Conservation (phyloP, 2,797 vertebrate species). For the Geotrypetes seraphini region DNA sequence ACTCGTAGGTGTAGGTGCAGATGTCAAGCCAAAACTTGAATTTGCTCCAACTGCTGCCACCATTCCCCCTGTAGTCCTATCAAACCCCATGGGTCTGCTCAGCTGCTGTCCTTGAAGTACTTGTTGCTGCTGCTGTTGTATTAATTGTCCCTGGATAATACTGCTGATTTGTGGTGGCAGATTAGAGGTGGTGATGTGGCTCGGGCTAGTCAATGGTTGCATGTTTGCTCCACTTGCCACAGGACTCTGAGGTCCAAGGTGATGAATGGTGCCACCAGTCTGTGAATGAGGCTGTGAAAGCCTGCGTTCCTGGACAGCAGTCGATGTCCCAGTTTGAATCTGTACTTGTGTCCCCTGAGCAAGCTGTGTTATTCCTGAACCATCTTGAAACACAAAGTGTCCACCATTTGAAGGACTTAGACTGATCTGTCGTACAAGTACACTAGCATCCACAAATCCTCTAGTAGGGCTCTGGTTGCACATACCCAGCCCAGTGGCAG, state of each 20-base stretch:
- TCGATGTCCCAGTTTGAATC: slow-evolving; percentile 48
- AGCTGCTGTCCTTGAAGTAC: slow-evolving; percentile 54
- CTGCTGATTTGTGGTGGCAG: slow-evolving; percentile 96
- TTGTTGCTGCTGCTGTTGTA: slow-evolving; percentile 63
- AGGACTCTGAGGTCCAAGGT: slow-evolving; percentile 88
- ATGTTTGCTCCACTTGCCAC: slow-evolving; percentile 66
- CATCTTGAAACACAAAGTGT: slow-evolving; percentile 91
- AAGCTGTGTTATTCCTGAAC: slow-evolving; percentile 72
- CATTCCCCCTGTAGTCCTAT: slow-evolving; percentile 66
- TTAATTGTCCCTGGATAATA: slow-evolving; percentile 88
- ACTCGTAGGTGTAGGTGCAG: slow-evolving; percentile 74
- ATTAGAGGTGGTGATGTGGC: slow-evolving; percentile 86
- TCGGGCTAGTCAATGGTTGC: slow-evolving; percentile 70
- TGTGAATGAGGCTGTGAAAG: slow-evolving; percentile 92
- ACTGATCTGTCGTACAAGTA: slow-evolving; percentile 85
- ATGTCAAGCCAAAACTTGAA: slow-evolving; percentile 68
- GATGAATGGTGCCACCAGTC: slow-evolving; percentile 90
- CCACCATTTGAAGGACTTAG: slow-evolving; percentile 72
- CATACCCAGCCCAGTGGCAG: slow-evolving; percentile 67
- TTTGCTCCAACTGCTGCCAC: slow-evolving; percentile 67
- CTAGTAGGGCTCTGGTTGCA: slow-evolving; percentile 85
- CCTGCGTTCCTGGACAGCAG: slow-evolving; percentile 71
- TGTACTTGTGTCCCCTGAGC: slow-evolving; percentile 65
- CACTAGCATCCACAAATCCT: slow-evolving; percentile 77
- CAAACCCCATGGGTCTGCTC: slow-evolving; percentile 67